Conservation (phyloP, 2,797 vertebrate genomes). For the Sitta carolinensis region DNA sequence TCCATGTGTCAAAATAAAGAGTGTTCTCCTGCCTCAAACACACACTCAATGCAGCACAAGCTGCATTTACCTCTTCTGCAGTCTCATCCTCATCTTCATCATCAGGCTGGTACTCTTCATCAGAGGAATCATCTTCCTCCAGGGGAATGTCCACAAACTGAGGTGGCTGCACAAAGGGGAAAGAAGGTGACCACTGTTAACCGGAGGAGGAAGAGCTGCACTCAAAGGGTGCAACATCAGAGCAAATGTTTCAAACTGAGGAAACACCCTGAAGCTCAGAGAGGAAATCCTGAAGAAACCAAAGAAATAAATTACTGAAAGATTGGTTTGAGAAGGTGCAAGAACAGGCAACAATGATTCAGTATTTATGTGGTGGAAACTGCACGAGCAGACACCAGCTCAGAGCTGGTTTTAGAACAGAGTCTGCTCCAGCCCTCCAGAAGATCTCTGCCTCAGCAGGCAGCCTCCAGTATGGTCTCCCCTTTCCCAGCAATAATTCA, state of each 20-base stretch:
- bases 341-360: neutral
- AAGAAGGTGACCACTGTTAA: neutral
- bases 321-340: neutral
- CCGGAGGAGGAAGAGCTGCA: neutral
- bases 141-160: slow-evolving; percentile 95
- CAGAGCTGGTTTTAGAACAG: neutral
- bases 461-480: rapidly evolving
- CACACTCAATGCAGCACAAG: neutral
- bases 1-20: neutral
- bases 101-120: slow-evolving; percentile 94
- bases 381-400: neutral
- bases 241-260: neutral
- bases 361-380: neutral
- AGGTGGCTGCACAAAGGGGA: slow-evolving; percentile 76
- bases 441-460: neutral
- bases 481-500: neutral
- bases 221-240: neutral
- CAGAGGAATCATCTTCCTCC: slow-evolving; percentile 92
- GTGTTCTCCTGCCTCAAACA: neutral
- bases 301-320: neutral
- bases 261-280: neutral
- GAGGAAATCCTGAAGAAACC: neutral
- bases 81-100: slow-evolving; percentile 94
- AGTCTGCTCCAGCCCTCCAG: neutral
- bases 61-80: slow-evolving; percentile 84